These are phyloP conservation scores for Euura saliciscinereae DNA, from an alignment of 1,140 invertebrate species.

Conservation along the genomic window DNA sequence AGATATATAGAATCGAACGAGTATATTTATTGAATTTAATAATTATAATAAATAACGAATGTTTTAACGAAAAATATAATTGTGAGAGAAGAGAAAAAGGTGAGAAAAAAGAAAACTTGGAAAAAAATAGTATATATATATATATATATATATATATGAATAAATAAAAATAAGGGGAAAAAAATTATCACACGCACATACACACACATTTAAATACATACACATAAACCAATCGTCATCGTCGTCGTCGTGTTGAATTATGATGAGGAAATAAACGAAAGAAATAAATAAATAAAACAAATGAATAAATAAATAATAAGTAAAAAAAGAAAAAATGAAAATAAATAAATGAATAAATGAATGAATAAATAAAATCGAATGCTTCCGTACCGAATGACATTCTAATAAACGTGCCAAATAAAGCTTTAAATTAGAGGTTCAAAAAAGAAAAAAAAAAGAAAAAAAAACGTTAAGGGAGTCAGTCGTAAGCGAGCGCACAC, in stretches of 20 bases:
- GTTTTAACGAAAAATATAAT: neutral
- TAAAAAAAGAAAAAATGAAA: constrained; percentile 17
- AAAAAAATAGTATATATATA: neutral
- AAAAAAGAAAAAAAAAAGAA: constrained; percentile 18
- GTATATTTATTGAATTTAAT: neutral
- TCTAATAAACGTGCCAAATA: constrained; percentile 60
- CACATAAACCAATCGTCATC: too few relatives aligned
- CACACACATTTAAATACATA: neutral
- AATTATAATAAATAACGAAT: neutral
- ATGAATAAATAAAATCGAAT: constrained; percentile 45
- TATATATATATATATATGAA: neutral
- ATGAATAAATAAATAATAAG: constrained; percentile 13
- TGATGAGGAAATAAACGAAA: neutral
- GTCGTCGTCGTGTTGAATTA: neutral
- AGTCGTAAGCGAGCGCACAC: constrained; percentile 24
- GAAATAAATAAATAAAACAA: constrained; percentile 10
- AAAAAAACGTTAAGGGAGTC: constrained; percentile 19
- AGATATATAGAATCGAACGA: constrained; percentile 5
- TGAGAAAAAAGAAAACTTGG: constrained; percentile 13
- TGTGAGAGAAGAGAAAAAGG: constrained; percentile 6
- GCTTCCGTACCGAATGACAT: constrained; percentile 55
- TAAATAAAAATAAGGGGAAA: constrained; percentile 11
- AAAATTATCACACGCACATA: constrained; percentile 13
- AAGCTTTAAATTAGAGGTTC: constrained; percentile 42
- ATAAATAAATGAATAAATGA: constrained; percentile 17